Conservation (phyloP, 2,888 invertebrate genomes). For the Scaptomyza tumidula region DNA sequence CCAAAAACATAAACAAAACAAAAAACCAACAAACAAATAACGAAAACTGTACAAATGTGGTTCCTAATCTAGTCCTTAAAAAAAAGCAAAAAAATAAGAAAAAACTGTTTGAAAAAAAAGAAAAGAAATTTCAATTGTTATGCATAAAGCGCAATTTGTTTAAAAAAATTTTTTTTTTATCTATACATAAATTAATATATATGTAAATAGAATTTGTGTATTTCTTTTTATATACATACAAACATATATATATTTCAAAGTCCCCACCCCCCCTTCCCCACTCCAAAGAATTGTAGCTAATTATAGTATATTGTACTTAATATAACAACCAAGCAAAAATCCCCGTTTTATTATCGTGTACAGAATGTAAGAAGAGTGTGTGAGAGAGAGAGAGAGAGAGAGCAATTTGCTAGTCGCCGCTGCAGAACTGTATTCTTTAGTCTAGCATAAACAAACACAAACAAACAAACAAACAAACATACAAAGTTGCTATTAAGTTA, state of each 20-base stretch:
- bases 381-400: constrained; percentile 24
- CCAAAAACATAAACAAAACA: constrained; percentile 20
- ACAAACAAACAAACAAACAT: constrained; percentile 12
- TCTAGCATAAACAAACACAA: constrained; percentile 45
- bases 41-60: constrained; percentile 83
- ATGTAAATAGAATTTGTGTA: constrained; percentile 6
- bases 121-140: constrained; percentile 51
- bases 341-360: constrained; percentile 43
- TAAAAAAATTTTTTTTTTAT: constrained; percentile 53
- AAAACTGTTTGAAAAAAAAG: constrained; percentile 35
- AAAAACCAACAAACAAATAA: constrained; percentile 56
- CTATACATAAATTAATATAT: constrained; percentile 4
- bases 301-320: constrained; percentile 67
- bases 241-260: constrained; percentile 10
- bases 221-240: constrained; percentile 22
- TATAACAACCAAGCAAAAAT: constrained; percentile 35
- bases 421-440: constrained; percentile 67
- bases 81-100: constrained; percentile 32
- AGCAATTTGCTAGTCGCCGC: constrained; percentile 71
- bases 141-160: constrained; percentile 56
- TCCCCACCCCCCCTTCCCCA: constrained; percentile 17
- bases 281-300: constrained; percentile 70
- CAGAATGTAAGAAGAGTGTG: constrained; percentile 17
- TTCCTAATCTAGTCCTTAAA: constrained; percentile 84
- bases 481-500: constrained; percentile 44